Base-by-base conservation (phyloP, 2,888 invertebrate genomes). In the Cancer borealis region DNA sequence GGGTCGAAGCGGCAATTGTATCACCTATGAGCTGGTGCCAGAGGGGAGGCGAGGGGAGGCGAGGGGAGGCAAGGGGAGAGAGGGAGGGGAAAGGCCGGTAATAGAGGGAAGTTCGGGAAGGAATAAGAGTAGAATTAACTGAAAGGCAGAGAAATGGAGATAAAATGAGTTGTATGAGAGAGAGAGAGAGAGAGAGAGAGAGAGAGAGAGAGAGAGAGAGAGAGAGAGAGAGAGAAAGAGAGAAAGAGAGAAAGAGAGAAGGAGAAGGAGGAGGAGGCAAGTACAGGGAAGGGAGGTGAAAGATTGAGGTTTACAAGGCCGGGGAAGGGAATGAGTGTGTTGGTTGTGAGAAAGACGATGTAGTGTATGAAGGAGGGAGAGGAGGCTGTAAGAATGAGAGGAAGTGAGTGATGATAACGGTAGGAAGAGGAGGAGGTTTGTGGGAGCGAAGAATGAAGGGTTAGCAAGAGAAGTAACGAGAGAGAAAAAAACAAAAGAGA, bases 1-100 rank as follows among this genome's bases (percentile, higher is more conserved):
- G 73, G 73, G 73, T 26, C 73, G 73, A 73, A 21, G 73, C 73
- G 4, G 73, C 73, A 73, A 73, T 73, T 73, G 73, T 73, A 73
- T 73, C 73, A 73, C 73, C 73, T n/a, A 73, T 26, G 73, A 73
- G n/a, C 73, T 21, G 73, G 6, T 73, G 73, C 54, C 54, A 17
- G 54, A 12, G 54, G 54, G 14, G 54, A 54, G 54, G 17, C 14
- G 54, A 12, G 17, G 54, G 54, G 54, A 54, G 12, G 54, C 10
- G 54, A 54, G 54, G 54, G 0, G 73, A n/a, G 54, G 17, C 14
- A 14, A 12, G 17, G 54, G 54, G 54, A 54, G 12, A 54, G 54
- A 54, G 54, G 14, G 54, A 54, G 54, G 54, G 0, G 73, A n/a
- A n/a, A 2, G n/a, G 2, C 39, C 39, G 39, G 39, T 39, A 39